Evolutionary conservation across 23 tunicate species (phyloP).

Genomic region (Phallusia fumigata): DNA sequence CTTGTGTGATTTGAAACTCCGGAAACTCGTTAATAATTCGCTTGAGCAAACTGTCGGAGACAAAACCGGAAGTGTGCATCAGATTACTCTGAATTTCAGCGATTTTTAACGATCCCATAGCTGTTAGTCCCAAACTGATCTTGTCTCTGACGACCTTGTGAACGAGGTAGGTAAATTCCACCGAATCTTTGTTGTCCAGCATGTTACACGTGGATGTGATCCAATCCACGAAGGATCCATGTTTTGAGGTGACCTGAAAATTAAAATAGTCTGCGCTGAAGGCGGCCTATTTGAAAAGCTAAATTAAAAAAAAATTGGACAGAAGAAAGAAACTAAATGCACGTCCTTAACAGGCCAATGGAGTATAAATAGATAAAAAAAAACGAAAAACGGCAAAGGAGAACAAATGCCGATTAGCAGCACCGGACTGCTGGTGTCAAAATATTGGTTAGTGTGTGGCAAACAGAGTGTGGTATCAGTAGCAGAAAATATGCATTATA

Average conservation of each 20-base stretch:
- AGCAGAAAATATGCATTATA: too few species aligned
- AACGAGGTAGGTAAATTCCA: neutral
- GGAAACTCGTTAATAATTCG: neutral
- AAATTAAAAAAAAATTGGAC: too few species aligned
- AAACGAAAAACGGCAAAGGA: too few species aligned
- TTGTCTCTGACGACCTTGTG: conserved; percentile 28
- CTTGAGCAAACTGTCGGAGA: conserved; percentile 18
- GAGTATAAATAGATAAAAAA: too few species aligned
- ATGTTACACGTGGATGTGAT: conserved; percentile 13
- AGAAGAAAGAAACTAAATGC: too few species aligned
- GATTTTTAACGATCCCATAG: conserved; percentile 21
- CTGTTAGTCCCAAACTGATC: conserved; percentile 23
- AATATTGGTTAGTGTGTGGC: too few species aligned
- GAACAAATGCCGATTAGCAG: too few species aligned
- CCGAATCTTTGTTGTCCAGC: neutral
- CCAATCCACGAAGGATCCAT: conserved; percentile 43
- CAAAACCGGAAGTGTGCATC: conserved; percentile 22
- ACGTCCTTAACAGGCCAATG: too few species aligned
- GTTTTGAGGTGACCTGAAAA: conserved; percentile 15
- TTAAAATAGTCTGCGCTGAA: too few species aligned
- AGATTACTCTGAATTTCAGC: conserved; percentile 4
- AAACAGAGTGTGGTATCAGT: too few species aligned
- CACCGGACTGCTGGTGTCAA: too few species aligned
- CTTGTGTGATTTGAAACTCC: neutral
- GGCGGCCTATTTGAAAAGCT: too few species aligned